Evolutionary conservation across 2,888 invertebrate genomes (phyloP).

Genomic region (Oligia latruncula): DNA sequence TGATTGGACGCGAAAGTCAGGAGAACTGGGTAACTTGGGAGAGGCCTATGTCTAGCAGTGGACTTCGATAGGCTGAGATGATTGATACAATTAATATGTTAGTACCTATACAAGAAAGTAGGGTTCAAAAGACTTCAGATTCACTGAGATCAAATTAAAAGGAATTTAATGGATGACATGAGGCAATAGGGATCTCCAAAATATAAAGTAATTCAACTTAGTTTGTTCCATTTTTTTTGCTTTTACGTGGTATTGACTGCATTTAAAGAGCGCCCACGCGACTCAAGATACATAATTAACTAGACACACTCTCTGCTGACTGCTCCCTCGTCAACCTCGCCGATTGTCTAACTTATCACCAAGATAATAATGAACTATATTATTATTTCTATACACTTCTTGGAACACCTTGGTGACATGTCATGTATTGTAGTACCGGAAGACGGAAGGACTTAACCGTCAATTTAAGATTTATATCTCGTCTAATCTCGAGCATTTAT

Average conservation of each 20-base stretch:
- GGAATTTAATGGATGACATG: neutral
- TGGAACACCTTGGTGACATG: constrained; percentile 42
- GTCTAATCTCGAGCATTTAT: constrained; percentile 14
- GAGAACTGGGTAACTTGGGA: neutral
- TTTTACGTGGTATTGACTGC: neutral
- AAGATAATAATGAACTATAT: neutral
- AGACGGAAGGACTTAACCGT: constrained; percentile 40
- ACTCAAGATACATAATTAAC: too few species aligned
- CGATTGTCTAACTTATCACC: neutral
- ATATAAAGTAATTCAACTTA: neutral
- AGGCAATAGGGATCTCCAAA: neutral
- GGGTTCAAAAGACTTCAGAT: neutral
- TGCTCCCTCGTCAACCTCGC: constrained; percentile 1
- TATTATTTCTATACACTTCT: neutral
- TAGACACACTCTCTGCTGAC: neutral
- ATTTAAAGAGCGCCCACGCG: neutral
- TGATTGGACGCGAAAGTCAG: neutral
- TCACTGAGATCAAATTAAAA: neutral
- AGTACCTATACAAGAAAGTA: neutral
- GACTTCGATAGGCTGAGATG: neutral
- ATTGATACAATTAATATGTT: neutral
- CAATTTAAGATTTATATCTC: constrained; percentile 47
- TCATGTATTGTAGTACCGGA: constrained; percentile 49
- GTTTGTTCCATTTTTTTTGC: neutral
- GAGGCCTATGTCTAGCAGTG: neutral